Evolutionary conservation across 2,797 vertebrate species (phyloP), one percentile per base, ranked within the genome.

Genomic region (Malacoctenus gilli): DNA sequence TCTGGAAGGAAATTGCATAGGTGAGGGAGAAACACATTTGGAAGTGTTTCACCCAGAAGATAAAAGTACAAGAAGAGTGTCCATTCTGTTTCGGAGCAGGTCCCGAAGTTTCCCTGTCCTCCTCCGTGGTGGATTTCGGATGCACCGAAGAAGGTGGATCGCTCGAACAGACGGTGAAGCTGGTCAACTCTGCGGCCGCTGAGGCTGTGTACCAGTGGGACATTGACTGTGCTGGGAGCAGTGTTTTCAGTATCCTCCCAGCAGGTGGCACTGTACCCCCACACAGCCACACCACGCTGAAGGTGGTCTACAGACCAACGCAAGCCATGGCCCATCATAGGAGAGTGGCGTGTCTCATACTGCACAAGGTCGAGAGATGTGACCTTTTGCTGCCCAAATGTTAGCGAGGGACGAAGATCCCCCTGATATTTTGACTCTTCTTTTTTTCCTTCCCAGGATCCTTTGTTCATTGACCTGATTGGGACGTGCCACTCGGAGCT

Each of bases 311-410:
- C 72, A 85, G 51, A 66, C 96, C 97, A 11, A 67, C 68, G 13
- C 85, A 88, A 3, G 82, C 95, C 12, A 90, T 94, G 55, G 85
- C 76, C 57, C 93, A 92, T 82, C 85, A 95, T 70, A 94, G 95
- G 77, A 90, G 92, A 70, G 91, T 95, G 31, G 70, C 82, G 14
- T 99, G 97, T 79, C 92, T 98, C 32, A 60, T 98, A 62, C 91
- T 97, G 50, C 91, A 98, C 68, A 91, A 90, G 93, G 97, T 97
- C 87, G n/a, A n/a, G n/a, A n/a, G n/a, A n/a, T n/a, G n/a, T n/a
- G n/a, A n/a, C n/a, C n/a, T n/a, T n/a, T n/a, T n/a, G n/a, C n/a
- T n/a, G n/a, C n/a, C n/a, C n/a, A n/a, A n/a, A n/a, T n/a, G n/a
- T n/a, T n/a, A n/a, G n/a, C n/a, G n/a, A n/a, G n/a, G n/a, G n/a